Evolutionary conservation across 2,113 vertebrate species (phyloP), one percentile per base, ranked within the genome.

Genomic region (Egretta garzetta): DNA sequence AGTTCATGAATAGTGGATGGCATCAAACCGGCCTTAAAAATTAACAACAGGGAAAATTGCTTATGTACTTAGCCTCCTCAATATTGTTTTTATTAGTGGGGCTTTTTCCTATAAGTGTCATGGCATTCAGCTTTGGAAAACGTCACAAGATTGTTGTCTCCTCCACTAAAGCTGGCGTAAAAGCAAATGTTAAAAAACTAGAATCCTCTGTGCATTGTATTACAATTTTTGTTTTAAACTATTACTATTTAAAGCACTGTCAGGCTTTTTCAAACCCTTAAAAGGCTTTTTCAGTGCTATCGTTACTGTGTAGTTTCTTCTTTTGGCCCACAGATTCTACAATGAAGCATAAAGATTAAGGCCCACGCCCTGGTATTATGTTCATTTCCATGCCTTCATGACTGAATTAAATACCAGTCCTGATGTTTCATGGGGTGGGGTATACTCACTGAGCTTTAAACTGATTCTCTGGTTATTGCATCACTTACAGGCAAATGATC

Each of bases 261-360:
- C 85, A 92, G 23, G 43, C 81, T 86, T 93, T 95, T 85, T 82
- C 60, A 93, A 75, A 81, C 73, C 64, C 53, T 94, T 95, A 56
- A 88, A 97, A 93, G 58, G 49, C 58, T 87, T 95, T 83, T 91
- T 85, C 72, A 81, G 33, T 82, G 35, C 80, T 95, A 72, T 92
- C 2, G 7, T 94, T 94, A 88, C 79, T 93, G 76, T 93, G 95
- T 87, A 90, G 82, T 96, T 95, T 95, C 88, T 85, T 89, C 91
- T 80, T 96, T 76, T 94, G 90, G 86, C 70, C 49, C 64, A 71
- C n/a, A 12, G 93, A 49, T 22, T 86, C 73, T 72, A 86, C 35
- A 84, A 64, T 64, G 94, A 96, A 91, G 55, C 79, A 85, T 88
- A 82, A 86, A 86, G 70, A 90, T 63, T 93, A 86, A 80, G 73